Evolutionary conservation across 2,888 invertebrate genomes (phyloP), one percentile per base, ranked within the genome.

Genomic region (Bombylius major): DNA sequence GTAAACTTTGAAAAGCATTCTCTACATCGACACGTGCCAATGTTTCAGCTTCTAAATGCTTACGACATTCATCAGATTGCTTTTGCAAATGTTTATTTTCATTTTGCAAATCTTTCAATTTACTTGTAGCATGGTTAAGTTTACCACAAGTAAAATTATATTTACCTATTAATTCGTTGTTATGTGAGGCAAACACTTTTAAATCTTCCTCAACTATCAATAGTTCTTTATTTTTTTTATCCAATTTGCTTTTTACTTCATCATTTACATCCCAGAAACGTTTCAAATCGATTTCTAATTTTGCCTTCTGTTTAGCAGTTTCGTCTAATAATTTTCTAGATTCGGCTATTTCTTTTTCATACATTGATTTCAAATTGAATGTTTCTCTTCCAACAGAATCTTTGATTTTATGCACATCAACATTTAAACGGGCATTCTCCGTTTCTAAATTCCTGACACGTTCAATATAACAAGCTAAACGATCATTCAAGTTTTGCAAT

Each of bases 401-500:
- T 74, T 94, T 84, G 65, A 84, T 82, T 50, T 86, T 84, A 72
- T 87, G 87, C 56, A 94, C 84, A 76, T 92, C 90, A 61, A 89
- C 82, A 55, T 82, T 83, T 51, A 96, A 79, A 11, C 88, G 83
- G 44, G 82, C 84, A 75, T 99, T 99, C 75, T 99, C 98, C 55
- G 80, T 79, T 75, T 99, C 97, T 66, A 99, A 78, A 67, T 86
- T 87, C 55, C 98, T 85, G 50, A 96, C 95, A 68, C 84, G 85
- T 68, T 99, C 98, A 68, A 99, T 99, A 71, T 99, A 99, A 56
- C 86, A 84, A 12, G 98, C 98, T 64, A 99, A 79, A 58, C 98
- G 90, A 73, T 98, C 96, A 73, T 99, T 99, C 51, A 99, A 80
- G 71, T 91, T 88, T 70, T 90, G 90, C 61, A 99, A 77, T 67